Base-by-base conservation (phyloP, 2,797 vertebrate genomes). In the Bradypus variegatus region DNA sequence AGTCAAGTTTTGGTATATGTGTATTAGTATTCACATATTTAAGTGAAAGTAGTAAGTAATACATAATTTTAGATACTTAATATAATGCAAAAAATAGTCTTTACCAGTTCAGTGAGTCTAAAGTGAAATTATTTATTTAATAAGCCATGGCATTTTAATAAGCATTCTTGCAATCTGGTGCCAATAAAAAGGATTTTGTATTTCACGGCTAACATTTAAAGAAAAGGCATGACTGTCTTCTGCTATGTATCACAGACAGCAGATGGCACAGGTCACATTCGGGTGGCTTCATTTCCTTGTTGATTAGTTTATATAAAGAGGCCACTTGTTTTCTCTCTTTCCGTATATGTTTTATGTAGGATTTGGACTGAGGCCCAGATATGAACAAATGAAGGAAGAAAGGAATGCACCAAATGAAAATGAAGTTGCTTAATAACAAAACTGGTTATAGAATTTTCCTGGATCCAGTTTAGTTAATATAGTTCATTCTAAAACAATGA, bases 161-260 rank as follows among this genome's bases (percentile, higher is more conserved):
- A 89, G 91, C 83, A 78, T 94, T 88, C 65, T 80, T 94, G 94
- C 96, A 94, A 96, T 94, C 95, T 96, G 95, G 84, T 93, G 31
- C 83, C 96, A 96, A 97, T 96, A 96, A 97, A 96, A 96, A 93
- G 67, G 87, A 93, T 86, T 95, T 96, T 95, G 88, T 91, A 93
- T 93, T 96, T 92, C 95, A 91, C 3, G 76, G 31, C 86, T 93
- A 91, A 5, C 27, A 89, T 95, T 89, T 93, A 93, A 0, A 0
- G 77, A 65, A 81, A 94, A 92, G 72, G 94, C 58, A 31, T 0
- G 0, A 92, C 77, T 72, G 53, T 48, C 73, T 77, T 93, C 85
- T 86, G 75, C 88, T 96, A 86, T 83, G 84, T 11, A 36, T 45
- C 27, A 29, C 36, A 93, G 86, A 86, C 78, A 85, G 84, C 89